Conservation (phyloP, 2,113 vertebrate species). For the Kryptolebias marmoratus region DNA sequence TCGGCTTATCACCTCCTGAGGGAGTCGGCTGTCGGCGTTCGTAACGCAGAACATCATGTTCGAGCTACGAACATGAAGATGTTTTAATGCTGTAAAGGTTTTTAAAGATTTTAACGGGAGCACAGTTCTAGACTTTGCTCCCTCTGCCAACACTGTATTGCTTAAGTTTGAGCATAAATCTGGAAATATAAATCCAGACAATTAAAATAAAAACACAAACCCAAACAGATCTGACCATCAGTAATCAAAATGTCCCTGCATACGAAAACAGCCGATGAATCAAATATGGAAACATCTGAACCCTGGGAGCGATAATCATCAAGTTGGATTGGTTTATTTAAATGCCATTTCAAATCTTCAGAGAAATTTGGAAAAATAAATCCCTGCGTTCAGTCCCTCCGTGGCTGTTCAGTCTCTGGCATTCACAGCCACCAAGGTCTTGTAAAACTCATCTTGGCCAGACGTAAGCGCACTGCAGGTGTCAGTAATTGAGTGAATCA, state of each 20-base stretch:
- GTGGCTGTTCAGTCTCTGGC: constrained; percentile 15
- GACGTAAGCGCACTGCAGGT: constrained; percentile 48
- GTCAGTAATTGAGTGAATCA: constrained; percentile 46
- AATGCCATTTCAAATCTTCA: too few species aligned
- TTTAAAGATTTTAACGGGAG: neutral
- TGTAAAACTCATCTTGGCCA: constrained; percentile 24
- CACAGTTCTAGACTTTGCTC: neutral
- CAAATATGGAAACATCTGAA: neutral
- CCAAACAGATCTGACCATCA: neutral
- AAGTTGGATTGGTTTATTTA: too few species aligned
- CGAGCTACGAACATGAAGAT: constrained; percentile 1
- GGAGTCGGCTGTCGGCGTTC: constrained; percentile 14
- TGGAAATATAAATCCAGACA: neutral
- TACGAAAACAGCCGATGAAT: neutral
- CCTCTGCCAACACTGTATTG: neutral
- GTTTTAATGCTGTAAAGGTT: neutral
- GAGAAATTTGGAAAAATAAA: too few species aligned
- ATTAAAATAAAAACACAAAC: neutral
- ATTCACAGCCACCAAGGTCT: constrained; percentile 12
- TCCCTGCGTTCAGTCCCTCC: too few species aligned
- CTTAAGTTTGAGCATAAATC: neutral
- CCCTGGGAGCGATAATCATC: neutral
- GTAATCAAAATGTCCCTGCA: neutral
- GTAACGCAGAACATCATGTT: constrained; percentile 3
- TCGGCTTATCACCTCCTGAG: constrained; percentile 33